These are phyloP conservation scores for Berghia stephanieae DNA, from an alignment of 1,140 invertebrate species.

Conservation along the genomic window DNA sequence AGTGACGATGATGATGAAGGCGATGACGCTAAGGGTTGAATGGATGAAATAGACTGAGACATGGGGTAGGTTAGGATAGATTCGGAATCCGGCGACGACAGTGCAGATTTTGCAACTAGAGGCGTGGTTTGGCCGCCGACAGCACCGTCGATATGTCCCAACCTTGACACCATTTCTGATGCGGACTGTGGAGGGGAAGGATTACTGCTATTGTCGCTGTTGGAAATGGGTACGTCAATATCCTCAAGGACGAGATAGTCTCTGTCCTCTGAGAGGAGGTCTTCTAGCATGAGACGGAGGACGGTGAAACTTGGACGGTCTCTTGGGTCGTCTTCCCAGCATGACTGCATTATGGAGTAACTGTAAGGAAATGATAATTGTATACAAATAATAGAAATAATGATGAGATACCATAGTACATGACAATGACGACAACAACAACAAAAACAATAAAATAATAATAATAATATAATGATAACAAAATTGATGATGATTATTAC, in stretches of 20 bases:
- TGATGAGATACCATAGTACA: no score
- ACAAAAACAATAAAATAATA: no score
- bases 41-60: no score
- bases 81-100: background rate
- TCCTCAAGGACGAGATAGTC: slow-evolving; percentile 64
- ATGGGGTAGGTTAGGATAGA: background rate
- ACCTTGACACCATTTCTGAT: slow-evolving; percentile 11
- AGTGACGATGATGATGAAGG: no score
- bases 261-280: slow-evolving; percentile 68
- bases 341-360: slow-evolving; percentile 79
- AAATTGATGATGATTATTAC: no score
- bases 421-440: no score
- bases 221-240: slow-evolving; percentile 57
- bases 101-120: background rate
- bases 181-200: slow-evolving; percentile 32
- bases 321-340: slow-evolving; percentile 81
- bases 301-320: slow-evolving; percentile 81
- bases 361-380: slow-evolving; percentile 70
- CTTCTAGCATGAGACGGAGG: slow-evolving; percentile 72
- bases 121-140: background rate
- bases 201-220: slow-evolving; percentile 55
- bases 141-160: no score
- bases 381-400: no score
- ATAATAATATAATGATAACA: no score
- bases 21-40: no score